Conservation (phyloP, 2,888 invertebrate species). For the Chymomyza amoena region DNA sequence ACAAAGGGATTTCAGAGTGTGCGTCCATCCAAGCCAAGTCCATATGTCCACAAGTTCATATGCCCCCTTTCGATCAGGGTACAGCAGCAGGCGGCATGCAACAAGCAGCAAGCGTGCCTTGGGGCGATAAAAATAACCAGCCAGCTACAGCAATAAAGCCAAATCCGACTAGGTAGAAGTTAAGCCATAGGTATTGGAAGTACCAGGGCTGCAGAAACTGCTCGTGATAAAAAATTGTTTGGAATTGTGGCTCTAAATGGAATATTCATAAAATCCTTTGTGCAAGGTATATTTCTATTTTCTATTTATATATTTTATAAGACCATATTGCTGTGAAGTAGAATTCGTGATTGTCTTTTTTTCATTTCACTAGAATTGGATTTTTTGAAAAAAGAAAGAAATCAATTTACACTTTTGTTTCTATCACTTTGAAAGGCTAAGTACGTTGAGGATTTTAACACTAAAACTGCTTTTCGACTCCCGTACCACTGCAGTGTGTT, state of each 20-base stretch:
- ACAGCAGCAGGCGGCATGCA: neutral
- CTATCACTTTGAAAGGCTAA: no score
- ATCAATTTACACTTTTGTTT: no score
- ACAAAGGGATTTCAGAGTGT: neutral
- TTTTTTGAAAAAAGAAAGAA: no score
- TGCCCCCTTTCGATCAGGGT: neutral
- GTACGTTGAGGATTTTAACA: no score
- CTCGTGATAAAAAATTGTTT: neutral
- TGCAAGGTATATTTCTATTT: no score
- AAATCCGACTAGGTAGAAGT: neutral
- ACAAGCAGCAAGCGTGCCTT: slow-evolving; percentile 43
- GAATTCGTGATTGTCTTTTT: no score
- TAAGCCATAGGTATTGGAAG: neutral
- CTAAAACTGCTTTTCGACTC: no score
- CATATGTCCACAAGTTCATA: slow-evolving; percentile 11
- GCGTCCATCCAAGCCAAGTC: slow-evolving; percentile 44
- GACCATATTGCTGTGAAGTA: no score
- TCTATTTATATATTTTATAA: no score
- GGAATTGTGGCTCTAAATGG: neutral
- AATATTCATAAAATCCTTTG: no score
- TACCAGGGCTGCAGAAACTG: neutral
- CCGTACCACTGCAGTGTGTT: no score
- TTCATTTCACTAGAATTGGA: no score
- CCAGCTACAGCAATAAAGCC: slow-evolving; percentile 10
- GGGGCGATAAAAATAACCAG: slow-evolving; percentile 62